These are phyloP conservation scores for Alauda arvensis DNA, from an alignment of 2,797 vertebrate genomes.

Conservation along the genomic window DNA sequence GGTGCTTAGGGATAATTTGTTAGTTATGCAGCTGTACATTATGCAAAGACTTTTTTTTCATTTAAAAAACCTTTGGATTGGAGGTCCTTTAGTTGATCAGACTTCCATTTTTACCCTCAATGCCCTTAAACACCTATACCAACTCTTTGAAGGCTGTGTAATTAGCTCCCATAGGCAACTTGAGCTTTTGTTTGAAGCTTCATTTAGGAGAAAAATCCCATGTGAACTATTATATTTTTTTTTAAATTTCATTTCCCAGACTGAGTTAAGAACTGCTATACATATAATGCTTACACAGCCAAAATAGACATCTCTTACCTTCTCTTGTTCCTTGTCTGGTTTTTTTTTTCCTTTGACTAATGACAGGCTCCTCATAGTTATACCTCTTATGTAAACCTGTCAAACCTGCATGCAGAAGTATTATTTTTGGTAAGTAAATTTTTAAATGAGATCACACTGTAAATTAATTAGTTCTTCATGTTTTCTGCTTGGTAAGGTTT, in stretches of 20 bases:
- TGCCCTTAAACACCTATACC: conserved; percentile 26
- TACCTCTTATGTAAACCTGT: background rate
- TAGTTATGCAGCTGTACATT: background rate
- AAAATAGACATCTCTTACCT: background rate
- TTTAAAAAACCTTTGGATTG: background rate
- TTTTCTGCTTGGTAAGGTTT: conserved; percentile 35
- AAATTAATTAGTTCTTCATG: background rate
- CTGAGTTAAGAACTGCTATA: background rate
- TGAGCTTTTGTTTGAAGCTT: conserved; percentile 45
- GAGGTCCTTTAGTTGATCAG: background rate
- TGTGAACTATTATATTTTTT: background rate
- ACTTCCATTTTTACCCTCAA: conserved; percentile 16
- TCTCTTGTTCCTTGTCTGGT: background rate
- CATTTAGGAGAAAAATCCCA: conserved; percentile 42
- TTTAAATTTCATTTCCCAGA: background rate
- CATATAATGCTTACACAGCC: conserved; percentile 7
- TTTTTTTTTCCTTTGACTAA: background rate
- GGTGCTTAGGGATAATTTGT: background rate
- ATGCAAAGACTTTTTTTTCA: background rate
- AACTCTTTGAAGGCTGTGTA: conserved; percentile 41
- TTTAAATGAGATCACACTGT: background rate
- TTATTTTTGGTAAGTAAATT: background rate
- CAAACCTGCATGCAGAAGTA: background rate
- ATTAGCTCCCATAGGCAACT: conserved; percentile 49
- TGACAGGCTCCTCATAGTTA: background rate